Base-by-base conservation (phyloP, 37 sponge, comb jelly and placozoan species). In the Petrosia ficiformis region DNA sequence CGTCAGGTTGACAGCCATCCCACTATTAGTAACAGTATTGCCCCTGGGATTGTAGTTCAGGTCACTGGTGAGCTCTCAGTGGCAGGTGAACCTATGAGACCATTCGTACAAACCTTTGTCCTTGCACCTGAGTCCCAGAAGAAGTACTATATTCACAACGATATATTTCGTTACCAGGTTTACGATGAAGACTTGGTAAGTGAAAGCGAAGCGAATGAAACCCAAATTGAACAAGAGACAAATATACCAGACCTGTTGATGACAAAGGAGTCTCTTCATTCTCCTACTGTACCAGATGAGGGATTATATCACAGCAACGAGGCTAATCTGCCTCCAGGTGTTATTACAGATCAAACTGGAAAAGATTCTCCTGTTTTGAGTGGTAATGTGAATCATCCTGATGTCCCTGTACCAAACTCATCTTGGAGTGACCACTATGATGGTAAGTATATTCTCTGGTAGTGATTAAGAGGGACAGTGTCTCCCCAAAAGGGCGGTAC, bases 41-140 rank as follows among this genome's bases (percentile, higher is more conserved):
- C 5, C 63, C 63, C 14, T 22, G 95, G 91, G 11, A 89, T 98
- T 42, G 86, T 95, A 1, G 73, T 98, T 14, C 95, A 98, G 82
- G 97, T 98, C 44, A 89, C 94, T 29, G 99, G 99, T n/a, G 96
- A 95, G 82, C 77, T 98, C 57, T 95, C 99, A 16, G 86, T 82
- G 3, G 73, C 73, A 32, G 96, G 94, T 22, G 59, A 80, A 21
- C 91, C 91, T 22, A 88, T 90, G 87, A 87, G 99, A 42, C 76
- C 90, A 28, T 98, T 98, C 71, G 96, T 98, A 44, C 99, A 98
- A 76, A 98, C 94, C 32, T 95, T 98, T 84, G 93, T 98, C 11
- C 80, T 98, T 58, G 89, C 89, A 57, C 94, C 84, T 0, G 78
- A 92, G 58, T 65, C 83, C 0, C 81, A 81, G 19, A 88, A 88